Evolutionary conservation across 2,888 invertebrate genomes (phyloP).

Genomic region (Eucriotettix oculatus): DNA sequence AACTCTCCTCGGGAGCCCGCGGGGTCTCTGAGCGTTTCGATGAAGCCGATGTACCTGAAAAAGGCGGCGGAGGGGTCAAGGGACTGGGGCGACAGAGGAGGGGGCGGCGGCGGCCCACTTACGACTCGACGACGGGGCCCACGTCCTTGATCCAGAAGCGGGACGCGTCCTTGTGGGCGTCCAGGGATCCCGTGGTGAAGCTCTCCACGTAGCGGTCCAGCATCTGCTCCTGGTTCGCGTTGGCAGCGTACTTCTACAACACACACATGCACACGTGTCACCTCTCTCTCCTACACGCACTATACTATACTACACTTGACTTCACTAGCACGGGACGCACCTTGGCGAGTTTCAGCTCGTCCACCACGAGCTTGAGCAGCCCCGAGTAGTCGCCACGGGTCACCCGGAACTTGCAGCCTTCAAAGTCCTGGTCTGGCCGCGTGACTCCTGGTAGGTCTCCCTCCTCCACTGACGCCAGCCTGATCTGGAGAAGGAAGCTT

Average conservation of each 20-base stretch:
- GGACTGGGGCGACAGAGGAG: neutral
- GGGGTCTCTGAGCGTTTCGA: slow-evolving; percentile 87
- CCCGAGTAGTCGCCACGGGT: slow-evolving; percentile 68
- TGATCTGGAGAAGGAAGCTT: no score
- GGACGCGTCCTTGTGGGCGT: slow-evolving; percentile 85
- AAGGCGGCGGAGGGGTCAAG: neutral
- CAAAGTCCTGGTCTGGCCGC: slow-evolving; percentile 42
- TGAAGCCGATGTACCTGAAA: slow-evolving; percentile 69
- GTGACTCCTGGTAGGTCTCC: slow-evolving; percentile 39
- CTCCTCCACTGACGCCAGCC: slow-evolving; percentile 50
- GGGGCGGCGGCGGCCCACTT: slow-evolving; percentile 22
- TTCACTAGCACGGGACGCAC: no score
- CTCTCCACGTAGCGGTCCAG: slow-evolving; percentile 65
- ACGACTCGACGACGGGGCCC: slow-evolving; percentile 85
- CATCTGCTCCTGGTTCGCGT: slow-evolving; percentile 66
- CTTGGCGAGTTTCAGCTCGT: slow-evolving; percentile 53
- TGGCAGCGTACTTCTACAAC: slow-evolving; percentile 43
- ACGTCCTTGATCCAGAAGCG: slow-evolving; percentile 88
- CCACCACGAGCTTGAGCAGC: slow-evolving; percentile 49
- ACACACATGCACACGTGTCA: no score
- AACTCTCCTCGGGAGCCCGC: slow-evolving; percentile 87
- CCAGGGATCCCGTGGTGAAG: slow-evolving; percentile 65
- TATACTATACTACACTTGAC: no score
- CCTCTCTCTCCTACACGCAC: no score
- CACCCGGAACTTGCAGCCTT: slow-evolving; percentile 45